Conservation (phyloP, 1,140 invertebrate species). For the Piezodorus guildinii region DNA sequence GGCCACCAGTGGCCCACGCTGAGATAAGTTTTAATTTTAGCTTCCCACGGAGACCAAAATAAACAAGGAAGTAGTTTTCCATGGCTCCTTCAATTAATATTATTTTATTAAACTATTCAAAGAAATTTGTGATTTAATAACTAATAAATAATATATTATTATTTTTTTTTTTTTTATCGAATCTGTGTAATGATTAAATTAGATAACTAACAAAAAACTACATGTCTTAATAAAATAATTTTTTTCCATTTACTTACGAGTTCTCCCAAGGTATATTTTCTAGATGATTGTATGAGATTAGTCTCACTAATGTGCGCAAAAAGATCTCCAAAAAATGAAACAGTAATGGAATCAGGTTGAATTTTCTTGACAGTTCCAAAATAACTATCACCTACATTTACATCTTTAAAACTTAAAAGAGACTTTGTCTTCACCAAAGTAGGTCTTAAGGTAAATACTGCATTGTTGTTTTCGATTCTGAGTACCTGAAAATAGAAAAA, state of each 20-base stretch:
- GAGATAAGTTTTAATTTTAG: too few species aligned
- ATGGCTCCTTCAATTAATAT: too few species aligned
- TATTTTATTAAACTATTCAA: too few species aligned
- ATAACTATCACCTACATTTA: not conserved
- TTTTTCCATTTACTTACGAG: not conserved
- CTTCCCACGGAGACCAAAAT: too few species aligned
- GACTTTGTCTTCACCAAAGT: not conserved
- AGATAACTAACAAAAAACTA: too few species aligned
- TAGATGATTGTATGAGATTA: not conserved
- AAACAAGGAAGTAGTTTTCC: too few species aligned
- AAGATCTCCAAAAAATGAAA: conserved; percentile 9
- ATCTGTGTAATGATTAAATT: too few species aligned
- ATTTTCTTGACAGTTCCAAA: not conserved
- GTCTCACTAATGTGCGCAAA: not conserved
- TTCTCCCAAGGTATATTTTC: not conserved
- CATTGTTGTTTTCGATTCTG: not conserved
- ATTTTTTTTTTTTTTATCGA: too few species aligned
- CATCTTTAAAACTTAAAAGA: not conserved
- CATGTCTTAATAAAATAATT: too few species aligned
- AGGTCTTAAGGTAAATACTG: not conserved
- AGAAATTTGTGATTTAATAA: too few species aligned
- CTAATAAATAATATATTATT: too few species aligned
- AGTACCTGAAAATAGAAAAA: conserved; percentile 1
- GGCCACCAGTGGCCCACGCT: too few species aligned
- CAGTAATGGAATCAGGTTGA: not conserved